Evolutionary conservation across 2,888 invertebrate genomes (phyloP).

Genomic region (Phorcus lineatus): DNA sequence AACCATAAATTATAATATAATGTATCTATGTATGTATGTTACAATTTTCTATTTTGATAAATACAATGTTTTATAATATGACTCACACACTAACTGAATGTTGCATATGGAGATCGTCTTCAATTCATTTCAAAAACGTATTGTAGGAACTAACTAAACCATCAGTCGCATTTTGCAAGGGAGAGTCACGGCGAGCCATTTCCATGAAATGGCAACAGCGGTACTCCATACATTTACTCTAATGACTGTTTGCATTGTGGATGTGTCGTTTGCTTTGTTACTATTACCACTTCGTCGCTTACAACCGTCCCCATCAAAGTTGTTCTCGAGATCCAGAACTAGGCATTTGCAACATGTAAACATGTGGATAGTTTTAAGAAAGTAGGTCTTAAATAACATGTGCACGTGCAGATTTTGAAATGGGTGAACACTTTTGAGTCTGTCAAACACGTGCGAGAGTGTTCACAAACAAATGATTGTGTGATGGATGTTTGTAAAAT

Average conservation of each 20-base stretch:
- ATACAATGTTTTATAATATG: too few species aligned
- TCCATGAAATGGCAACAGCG: background rate
- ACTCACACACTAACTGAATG: too few species aligned
- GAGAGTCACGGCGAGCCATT: too few species aligned
- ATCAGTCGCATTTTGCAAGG: too few species aligned
- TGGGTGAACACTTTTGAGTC: conserved; percentile 1
- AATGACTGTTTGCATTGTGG: background rate
- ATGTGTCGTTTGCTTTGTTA: background rate
- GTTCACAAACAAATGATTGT: conserved; percentile 20
- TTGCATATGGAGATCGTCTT: too few species aligned
- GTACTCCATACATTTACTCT: background rate
- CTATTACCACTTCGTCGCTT: background rate
- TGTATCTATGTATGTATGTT: too few species aligned
- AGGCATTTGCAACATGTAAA: background rate
- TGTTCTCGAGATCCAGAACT: background rate
- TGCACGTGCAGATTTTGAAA: conserved; percentile 17
- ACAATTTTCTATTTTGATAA: too few species aligned
- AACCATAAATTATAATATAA: too few species aligned
- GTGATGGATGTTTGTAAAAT: conserved; percentile 9
- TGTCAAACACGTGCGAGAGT: conserved; percentile 8
- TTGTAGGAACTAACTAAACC: too few species aligned
- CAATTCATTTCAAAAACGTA: too few species aligned
- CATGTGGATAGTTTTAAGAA: background rate
- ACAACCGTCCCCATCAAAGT: background rate
- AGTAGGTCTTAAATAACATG: conserved; percentile 4